Base-by-base conservation (phyloP, 2,888 invertebrate genomes). In the Synanthedon tipuliformis region DNA sequence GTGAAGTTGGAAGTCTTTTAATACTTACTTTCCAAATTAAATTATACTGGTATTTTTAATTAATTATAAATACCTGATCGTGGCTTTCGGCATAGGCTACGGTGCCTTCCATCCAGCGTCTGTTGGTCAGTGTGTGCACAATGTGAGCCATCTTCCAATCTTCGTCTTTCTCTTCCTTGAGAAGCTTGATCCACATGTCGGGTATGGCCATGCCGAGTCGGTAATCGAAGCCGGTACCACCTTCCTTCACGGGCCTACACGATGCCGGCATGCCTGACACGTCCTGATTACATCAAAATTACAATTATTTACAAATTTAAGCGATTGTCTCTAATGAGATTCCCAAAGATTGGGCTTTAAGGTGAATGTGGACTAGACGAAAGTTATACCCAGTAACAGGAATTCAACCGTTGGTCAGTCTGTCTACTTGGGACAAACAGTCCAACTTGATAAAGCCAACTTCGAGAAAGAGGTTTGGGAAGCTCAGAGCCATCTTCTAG, bases 181-280 rank as follows among this genome's bases (percentile, higher is more conserved):
- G 85, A 59, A 95, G 78, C 75, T 96, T 92, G 69, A 99, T 99
- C 99, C 99, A 99, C 88, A 95, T 97, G 82, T 99, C 99, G 0
- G 99, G 99, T 65, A 99, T 95, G 27, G 99, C 97, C 99, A 99
- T 99, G 15, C 94, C 98, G 52, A 99, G 90, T n/a, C 99, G 93
- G 86, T 95, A 96, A 78, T 99, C 99, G 80, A 99, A 99, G 5
- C 99, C 99, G 57, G 92, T 89, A 2, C 98, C 98, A 49, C 98
- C 99, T 81, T 99, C 99, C 3, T 79, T 73, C 0, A 98, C 93
- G 0, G 99, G 98, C 0, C 99, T 91, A 70, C 99, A 98, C 4
- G 96, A 89, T 0, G 93, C 97, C 3, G 99, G 99, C 99, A 99
- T 99, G 45, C 99, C 99, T 11, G 98, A 98, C 1, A 99, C 99